A percentile compares a stretch with the other conserved stretches of the same genome.
These are phyloP conservation scores for Epinephelus coioides DNA, from an alignment of 2,797 vertebrate species.

Conservation along the genomic window DNA sequence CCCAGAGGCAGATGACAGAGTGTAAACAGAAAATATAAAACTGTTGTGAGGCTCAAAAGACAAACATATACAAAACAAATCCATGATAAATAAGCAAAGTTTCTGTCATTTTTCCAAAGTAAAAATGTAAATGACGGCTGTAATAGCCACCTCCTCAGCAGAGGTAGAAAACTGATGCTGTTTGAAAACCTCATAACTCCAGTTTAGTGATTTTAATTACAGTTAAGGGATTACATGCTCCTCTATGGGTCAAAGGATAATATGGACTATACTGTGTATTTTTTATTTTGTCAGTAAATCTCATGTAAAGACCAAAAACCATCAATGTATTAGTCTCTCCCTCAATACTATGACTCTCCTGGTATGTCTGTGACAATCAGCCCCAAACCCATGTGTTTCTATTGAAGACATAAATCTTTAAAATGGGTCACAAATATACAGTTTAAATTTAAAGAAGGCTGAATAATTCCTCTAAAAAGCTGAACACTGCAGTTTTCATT, in stretches of 20 bases:
- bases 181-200: constrained; percentile 50
- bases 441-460: background rate
- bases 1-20: constrained; percentile 39
- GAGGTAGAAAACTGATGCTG: constrained; percentile 16
- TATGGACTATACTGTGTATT: background rate
- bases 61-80: constrained; percentile 53
- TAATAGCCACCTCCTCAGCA: constrained; percentile 19
- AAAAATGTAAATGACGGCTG: constrained; percentile 22
- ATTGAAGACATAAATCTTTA: background rate
- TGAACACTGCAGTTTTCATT: constrained; percentile 3
- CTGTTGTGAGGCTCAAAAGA: constrained; percentile 25
- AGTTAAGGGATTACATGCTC: constrained; percentile 2
- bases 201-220: constrained; percentile 24
- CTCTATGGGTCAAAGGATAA: background rate
- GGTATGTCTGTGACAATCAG: background rate
- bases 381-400: background rate
- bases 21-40: constrained; percentile 47
- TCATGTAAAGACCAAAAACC: constrained; percentile 24
- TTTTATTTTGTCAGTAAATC: constrained; percentile 29
- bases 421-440: background rate
- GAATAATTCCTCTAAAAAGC: background rate
- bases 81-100: constrained; percentile 27
- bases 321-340: background rate
- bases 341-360: background rate
- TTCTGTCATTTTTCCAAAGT: constrained; percentile 17